Percentiles rank a stretch among this genome's conserved stretches.
Conservation (phyloP, 2,888 invertebrate genomes). For the Harpalus rubripes region DNA sequence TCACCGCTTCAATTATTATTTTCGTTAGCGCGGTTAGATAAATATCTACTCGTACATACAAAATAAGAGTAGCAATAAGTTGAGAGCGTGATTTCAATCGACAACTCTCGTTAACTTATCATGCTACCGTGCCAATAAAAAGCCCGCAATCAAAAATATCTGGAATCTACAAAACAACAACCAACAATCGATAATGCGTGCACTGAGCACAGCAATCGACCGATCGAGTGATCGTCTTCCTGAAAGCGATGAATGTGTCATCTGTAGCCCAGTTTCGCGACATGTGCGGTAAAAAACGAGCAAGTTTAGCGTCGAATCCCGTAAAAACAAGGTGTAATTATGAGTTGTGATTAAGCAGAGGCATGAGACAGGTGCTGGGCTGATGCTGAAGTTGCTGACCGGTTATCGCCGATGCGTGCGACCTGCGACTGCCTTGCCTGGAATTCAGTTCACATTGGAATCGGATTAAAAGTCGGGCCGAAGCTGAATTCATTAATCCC, state of each 20-base stretch:
- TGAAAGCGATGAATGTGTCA: slow-evolving; percentile 46
- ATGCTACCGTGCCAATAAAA: not conserved
- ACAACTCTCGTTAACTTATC: too few species aligned
- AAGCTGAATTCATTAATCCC: not conserved
- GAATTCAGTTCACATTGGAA: slow-evolving; percentile 29
- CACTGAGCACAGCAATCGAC: not conserved
- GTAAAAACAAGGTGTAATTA: slow-evolving; percentile 63
- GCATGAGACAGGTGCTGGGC: slow-evolving; percentile 37
- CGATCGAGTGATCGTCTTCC: not conserved
- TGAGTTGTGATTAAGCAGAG: slow-evolving; percentile 59
- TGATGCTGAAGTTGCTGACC: slow-evolving; percentile 8
- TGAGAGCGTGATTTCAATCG: too few species aligned
- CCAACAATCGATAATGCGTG: not conserved
- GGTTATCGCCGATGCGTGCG: slow-evolving; percentile 40
- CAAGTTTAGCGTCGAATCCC: slow-evolving; percentile 45
- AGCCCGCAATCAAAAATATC: not conserved
- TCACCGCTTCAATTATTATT: too few species aligned
- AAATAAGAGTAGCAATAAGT: too few species aligned
- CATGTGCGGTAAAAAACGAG: slow-evolving; percentile 36
- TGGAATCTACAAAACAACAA: not conserved
- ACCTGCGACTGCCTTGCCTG: not conserved
- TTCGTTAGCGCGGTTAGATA: too few species aligned
- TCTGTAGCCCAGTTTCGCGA: slow-evolving; percentile 48
- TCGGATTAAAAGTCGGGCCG: slow-evolving; percentile 2
- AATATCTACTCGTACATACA: too few species aligned